Evolutionary conservation across 2,888 invertebrate species (phyloP), one percentile per base, ranked within the genome.

Genomic region (Dugesia japonica): DNA sequence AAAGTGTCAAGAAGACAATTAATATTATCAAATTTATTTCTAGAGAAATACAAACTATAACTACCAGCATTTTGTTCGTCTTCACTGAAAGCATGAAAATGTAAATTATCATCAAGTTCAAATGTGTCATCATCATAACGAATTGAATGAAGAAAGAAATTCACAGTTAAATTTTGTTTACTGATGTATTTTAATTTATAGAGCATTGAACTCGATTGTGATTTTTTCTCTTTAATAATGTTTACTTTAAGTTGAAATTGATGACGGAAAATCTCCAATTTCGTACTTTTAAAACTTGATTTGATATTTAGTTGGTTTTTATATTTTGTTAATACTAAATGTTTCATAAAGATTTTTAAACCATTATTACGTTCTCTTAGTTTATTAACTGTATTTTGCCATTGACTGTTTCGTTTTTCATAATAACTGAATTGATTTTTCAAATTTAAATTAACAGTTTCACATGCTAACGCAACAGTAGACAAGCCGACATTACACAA

Each of bases 371-470:
- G 4, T 56, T 56, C 56, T 4, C 56, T 4, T n/a, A 56, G 17
- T 56, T 56, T 56, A n/a, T 56, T 56, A n/a, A 56, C 56, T 4
- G 56, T 56, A n/a, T 56, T 56, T 56, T 56, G 56, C 56, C 56
- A 56, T 23, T 56, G 56, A n/a, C 56, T 56, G 56, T 56, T 56
- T 23, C 56, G 4, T n/a, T 56, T 56, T 23, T 56, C 56, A 23
- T 56, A 56, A 56, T 56, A 56, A n/a, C 56, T 56, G 56, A 56
- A 56, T 56, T 56, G 56, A n/a, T 56, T 56, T 23, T 56, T 56
- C 56, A 56, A 23, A 56, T 56, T 56, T 23, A n/a, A 56, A 56
- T 56, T 4, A n/a, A 56, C 56, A n/a, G 56, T 56, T 20, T 56
- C 56, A 23, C n/a, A 56, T 1, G 56, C 56, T n/a, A 56, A 56